A percentile compares a stretch with the other conserved stretches of the same genome.
These are phyloP conservation scores for Cantharis nigra DNA, from an alignment of 2,888 invertebrate genomes.

Conservation along the genomic window DNA sequence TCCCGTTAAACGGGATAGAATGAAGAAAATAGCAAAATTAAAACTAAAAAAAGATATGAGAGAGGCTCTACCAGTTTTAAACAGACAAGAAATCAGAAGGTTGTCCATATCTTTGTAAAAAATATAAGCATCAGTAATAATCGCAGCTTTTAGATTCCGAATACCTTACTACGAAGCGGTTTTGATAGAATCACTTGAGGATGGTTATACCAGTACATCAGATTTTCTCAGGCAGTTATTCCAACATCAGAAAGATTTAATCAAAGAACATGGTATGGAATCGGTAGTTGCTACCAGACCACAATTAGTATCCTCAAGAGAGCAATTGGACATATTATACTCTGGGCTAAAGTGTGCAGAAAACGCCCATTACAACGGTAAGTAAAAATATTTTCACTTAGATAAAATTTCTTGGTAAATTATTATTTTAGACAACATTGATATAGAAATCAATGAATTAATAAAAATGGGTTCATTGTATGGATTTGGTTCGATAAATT, in stretches of 20 bases:
- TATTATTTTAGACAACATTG: constrained; percentile 26
- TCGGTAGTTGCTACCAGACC: constrained; percentile 55
- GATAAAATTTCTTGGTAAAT: not conserved
- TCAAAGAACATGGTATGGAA: constrained; percentile 59
- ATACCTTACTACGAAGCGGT: constrained; percentile 61
- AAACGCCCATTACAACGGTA: constrained; percentile 41
- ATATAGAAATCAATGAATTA: constrained; percentile 50
- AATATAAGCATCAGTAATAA: not conserved
- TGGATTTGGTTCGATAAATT: constrained; percentile 53
- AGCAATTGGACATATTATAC: constrained; percentile 44
- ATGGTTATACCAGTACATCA: constrained; percentile 58
- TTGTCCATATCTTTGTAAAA: constrained; percentile 14
- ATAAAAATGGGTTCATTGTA: constrained; percentile 56
- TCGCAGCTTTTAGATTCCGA: constrained; percentile 54
- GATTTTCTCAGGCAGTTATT: constrained; percentile 61
- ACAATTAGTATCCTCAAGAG: constrained; percentile 42
- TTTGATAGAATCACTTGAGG: constrained; percentile 60
- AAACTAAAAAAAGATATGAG: constrained; percentile 45
- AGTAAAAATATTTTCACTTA: not conserved
- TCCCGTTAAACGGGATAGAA: constrained; percentile 33
- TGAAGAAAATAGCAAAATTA: constrained; percentile 35
- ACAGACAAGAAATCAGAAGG: constrained; percentile 50
- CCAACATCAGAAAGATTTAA: constrained; percentile 59
- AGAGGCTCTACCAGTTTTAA: constrained; percentile 48
- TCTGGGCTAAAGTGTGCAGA: constrained; percentile 43